phyloP scores from a whole-genome alignment of 2,797 vertebrate genomes.

The Dromococcyx pavoninus region DNA sequence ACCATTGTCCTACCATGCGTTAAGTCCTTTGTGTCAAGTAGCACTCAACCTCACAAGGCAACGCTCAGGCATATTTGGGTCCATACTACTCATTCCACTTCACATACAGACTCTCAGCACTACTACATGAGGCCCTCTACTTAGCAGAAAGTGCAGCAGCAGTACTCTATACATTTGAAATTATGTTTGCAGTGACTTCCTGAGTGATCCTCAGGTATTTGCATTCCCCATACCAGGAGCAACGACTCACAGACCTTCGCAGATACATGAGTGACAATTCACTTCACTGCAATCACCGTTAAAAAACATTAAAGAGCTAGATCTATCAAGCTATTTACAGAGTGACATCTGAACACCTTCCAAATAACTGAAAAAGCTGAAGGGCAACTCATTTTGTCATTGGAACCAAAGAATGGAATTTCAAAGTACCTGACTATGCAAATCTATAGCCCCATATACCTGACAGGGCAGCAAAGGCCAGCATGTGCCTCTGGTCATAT shows the following conservation, averaged over 20 bases:
- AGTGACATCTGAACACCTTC: neutral
- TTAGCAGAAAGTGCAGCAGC: neutral
- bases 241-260: rapidly evolving
- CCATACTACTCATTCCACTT: neutral
- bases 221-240: neutral
- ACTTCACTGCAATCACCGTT: neutral
- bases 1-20: neutral
- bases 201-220: neutral
- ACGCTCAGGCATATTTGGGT: neutral
- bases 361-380: neutral
- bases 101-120: neutral
- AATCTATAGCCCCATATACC: neutral
- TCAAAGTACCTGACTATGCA: neutral
- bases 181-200: neutral
- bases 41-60: constrained; percentile 9
- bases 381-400: neutral
- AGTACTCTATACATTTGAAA: neutral
- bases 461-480: neutral
- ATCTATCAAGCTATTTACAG: neutral
- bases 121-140: neutral
- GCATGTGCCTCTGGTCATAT: neutral
- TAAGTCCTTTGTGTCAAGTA: constrained; percentile 22
- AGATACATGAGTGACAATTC: neutral
- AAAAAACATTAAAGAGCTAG: neutral
- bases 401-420: neutral